phyloP scores from a whole-genome alignment of 2,888 invertebrate species.

The Acleris cristana region DNA sequence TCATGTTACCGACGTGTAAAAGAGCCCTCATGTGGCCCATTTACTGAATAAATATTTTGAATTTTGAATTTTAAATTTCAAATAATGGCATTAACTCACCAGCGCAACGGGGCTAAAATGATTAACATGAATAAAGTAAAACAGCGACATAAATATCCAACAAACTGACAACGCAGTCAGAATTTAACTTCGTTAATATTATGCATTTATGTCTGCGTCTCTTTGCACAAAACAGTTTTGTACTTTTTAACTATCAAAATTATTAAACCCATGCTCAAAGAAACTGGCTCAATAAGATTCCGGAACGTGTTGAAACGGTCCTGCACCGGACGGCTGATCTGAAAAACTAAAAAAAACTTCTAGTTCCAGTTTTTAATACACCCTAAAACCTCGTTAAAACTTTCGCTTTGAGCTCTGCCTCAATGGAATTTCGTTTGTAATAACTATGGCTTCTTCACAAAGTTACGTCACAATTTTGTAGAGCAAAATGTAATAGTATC shows the following conservation, averaged over 20 bases:
- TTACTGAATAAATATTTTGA: too few species aligned
- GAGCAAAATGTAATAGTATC: not conserved
- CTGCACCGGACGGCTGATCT: not conserved
- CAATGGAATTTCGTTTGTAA: constrained; percentile 8
- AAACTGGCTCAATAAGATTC: not conserved
- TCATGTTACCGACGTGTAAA: too few species aligned
- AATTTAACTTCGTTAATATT: too few species aligned
- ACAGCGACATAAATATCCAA: too few species aligned
- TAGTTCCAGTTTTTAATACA: constrained; percentile 28
- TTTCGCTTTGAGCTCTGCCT: constrained; percentile 20
- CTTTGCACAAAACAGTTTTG: not conserved
- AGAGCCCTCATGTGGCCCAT: too few species aligned
- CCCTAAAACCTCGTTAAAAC: constrained; percentile 33
- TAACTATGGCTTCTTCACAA: constrained; percentile 20
- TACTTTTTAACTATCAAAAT: not conserved
- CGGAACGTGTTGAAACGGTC: not conserved
- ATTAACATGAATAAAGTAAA: too few species aligned
- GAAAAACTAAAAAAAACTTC: constrained; percentile 3
- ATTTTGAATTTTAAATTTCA: too few species aligned
- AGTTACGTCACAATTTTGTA: constrained; percentile 8
- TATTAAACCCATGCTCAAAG: not conserved
- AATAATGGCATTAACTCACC: too few species aligned
- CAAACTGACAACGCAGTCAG: too few species aligned
- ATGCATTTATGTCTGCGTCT: too few species aligned
- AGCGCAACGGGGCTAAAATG: too few species aligned